Base-by-base conservation (phyloP, 2,797 vertebrate genomes). In the Etheostoma perlongum region DNA sequence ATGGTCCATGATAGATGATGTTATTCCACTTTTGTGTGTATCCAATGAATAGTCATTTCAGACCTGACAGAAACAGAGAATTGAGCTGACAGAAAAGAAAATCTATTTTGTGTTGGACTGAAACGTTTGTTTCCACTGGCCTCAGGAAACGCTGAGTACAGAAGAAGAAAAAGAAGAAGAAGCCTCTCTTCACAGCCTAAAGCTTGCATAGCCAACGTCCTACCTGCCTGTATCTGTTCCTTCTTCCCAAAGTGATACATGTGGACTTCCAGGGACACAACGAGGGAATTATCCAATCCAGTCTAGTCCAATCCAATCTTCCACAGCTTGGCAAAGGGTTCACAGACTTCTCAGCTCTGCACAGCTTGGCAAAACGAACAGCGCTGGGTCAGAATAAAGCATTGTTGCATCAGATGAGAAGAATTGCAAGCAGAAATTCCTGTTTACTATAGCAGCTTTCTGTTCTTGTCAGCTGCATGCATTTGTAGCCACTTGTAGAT, bases 51-150 rank as follows among this genome's bases (percentile, higher is more conserved):
- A 77, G 72, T 69, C 78, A 76, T 84, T 88, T 83, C 78, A 78
- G 74, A 76, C 54, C 42, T 76, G 74, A 76, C 65, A 75, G 74
- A 83, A 84, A 78, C 46, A 74, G 58, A 82, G 67, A 67, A 83
- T 83, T 85, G 60, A 86, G 88, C 81, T 85, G 88, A 92, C 84
- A 82, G 82, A 84, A 63, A 85, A 58, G 47, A 85, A 40, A 82
- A 78, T 67, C 44, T 84, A 72, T 80, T 84, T 85, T 88, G 79
- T 90, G 75, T 78, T 52, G 72, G 76, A 78, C 66, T 78, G 60
- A 76, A 85, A 80, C 70, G 88, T 86, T 91, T 86, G 74, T 82
- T 87, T 86, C 61, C 67, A 75, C 42, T n/a, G 74, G 67, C 79
- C 81, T 59, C 16, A 33, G 67, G 67, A 89, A 89, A 53, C 90